Evolutionary conservation across 2,113 vertebrate genomes (phyloP).

Genomic region (Trichechus manatus): DNA sequence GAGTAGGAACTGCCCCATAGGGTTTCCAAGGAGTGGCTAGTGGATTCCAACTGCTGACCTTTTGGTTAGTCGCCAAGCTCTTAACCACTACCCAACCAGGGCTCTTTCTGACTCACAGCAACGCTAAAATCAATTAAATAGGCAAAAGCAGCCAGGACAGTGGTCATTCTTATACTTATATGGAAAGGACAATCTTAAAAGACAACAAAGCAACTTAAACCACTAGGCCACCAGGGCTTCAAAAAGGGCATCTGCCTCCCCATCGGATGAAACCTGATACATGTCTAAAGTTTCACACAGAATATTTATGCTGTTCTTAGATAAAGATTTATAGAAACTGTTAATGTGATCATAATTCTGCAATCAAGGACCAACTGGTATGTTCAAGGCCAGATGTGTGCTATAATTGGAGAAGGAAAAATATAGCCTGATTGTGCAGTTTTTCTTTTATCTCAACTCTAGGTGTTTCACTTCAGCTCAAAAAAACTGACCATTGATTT

Average conservation of each 20-base stretch:
- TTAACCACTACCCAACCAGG: not conserved
- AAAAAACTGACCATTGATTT: not conserved
- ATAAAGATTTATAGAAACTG: not conserved
- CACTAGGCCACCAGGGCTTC: not conserved
- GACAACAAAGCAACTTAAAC: not conserved
- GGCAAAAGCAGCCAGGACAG: not conserved
- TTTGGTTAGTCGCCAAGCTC: not conserved
- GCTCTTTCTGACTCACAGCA: not conserved
- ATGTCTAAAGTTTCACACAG: not conserved
- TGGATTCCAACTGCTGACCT: not conserved
- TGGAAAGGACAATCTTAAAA: not conserved
- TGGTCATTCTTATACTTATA: not conserved
- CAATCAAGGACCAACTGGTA: not conserved
- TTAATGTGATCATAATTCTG: not conserved
- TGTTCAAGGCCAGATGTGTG: not conserved
- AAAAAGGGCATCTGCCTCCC: too few relatives aligned
- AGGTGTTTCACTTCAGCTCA: not conserved
- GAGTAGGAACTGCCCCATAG: not conserved
- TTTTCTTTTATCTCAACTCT: conserved; percentile 35
- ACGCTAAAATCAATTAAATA: not conserved
- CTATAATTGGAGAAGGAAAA: not conserved
- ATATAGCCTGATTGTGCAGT: not conserved
- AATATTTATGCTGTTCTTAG: not conserved
- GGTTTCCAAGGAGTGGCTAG: not conserved
- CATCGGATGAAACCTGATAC: not conserved